phyloP scores from a whole-genome alignment of 2,797 vertebrate genomes.

The Mareca strepera region DNA sequence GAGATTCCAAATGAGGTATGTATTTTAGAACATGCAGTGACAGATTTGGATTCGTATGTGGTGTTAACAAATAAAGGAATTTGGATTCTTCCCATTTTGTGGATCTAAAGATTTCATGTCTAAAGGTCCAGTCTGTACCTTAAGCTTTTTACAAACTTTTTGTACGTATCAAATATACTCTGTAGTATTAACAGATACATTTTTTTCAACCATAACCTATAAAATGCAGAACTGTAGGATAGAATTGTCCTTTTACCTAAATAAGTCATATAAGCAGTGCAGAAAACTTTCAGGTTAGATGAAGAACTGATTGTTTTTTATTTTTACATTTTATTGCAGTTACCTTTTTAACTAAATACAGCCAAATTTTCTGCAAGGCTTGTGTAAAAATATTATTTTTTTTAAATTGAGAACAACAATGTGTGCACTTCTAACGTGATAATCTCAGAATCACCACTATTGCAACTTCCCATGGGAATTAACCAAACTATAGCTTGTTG shows the following conservation, averaged over 20 bases:
- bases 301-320: neutral
- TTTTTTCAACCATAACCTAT: neutral
- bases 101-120: neutral
- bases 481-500: neutral
- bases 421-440: rapidly evolving
- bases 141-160: neutral
- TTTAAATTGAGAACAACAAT: neutral
- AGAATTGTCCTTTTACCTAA: neutral
- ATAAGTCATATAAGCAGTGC: neutral
- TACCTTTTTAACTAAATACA: neutral
- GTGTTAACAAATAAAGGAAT: neutral
- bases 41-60: neutral
- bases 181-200: neutral
- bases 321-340: neutral
- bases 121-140: neutral
- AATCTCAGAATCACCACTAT: neutral
- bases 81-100: neutral
- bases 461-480: neutral
- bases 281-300: neutral
- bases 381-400: neutral
- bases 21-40: neutral
- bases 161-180: neutral
- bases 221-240: neutral
- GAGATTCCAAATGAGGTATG: neutral
- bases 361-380: neutral